A percentile compares a stretch with the other conserved stretches of the same genome.
phyloP scores from a whole-genome alignment of 1,140 invertebrate species.

The Drosophila pallidifrons region DNA sequence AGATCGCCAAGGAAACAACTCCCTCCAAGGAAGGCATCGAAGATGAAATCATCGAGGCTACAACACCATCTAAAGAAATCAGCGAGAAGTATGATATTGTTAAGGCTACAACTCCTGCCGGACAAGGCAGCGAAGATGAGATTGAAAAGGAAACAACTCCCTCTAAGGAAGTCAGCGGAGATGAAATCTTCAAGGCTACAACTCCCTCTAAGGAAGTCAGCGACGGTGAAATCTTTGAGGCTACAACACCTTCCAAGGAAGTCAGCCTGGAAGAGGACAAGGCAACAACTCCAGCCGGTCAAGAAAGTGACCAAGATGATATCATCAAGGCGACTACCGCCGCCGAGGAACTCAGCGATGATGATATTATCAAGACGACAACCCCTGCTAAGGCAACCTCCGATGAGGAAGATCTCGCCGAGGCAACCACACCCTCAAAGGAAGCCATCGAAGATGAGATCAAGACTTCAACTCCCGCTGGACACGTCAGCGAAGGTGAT shows the following conservation, averaged over 20 bases:
- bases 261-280: slow-evolving; percentile 6
- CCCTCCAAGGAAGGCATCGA: slow-evolving; percentile 2
- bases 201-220: background rate
- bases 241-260: slow-evolving; percentile 9
- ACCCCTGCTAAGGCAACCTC: slow-evolving; percentile 40
- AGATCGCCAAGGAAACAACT: slow-evolving; percentile 14
- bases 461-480: slow-evolving; percentile 25
- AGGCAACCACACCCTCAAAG: slow-evolving; percentile 14
- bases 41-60: slow-evolving; percentile 1
- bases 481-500: slow-evolving; percentile 13
- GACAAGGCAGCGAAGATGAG: background rate
- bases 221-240: slow-evolving; percentile 2
- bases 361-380: slow-evolving; percentile 27
- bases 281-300: slow-evolving; percentile 13
- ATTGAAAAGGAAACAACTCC: slow-evolving; percentile 14
- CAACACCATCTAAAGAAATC: slow-evolving; percentile 3
- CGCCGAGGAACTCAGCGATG: slow-evolving; percentile 2
- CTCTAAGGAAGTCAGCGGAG: background rate
- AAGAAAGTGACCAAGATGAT: slow-evolving; percentile 5
- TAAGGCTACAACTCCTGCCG: slow-evolving; percentile 24
- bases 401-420: slow-evolving; percentile 3
- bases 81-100: background rate
- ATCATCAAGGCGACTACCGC: slow-evolving; percentile 12
- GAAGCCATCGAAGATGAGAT: slow-evolving; percentile 4
- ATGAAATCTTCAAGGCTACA: slow-evolving; percentile 2